phyloP scores from a whole-genome alignment of 2,888 invertebrate genomes.

The Caenorhabditis drosophilae region DNA sequence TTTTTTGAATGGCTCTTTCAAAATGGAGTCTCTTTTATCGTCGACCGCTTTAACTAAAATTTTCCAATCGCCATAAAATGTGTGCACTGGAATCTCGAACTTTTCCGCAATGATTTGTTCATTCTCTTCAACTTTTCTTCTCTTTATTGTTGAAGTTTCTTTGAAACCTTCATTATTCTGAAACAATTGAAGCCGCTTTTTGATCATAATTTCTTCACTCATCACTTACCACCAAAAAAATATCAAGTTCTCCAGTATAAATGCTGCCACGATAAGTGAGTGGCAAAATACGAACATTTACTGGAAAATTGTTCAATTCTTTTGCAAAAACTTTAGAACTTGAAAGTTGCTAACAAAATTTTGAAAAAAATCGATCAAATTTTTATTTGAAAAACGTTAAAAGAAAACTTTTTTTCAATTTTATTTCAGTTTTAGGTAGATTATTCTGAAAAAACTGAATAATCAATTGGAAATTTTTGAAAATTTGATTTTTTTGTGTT shows the following conservation, averaged over 20 bases:
- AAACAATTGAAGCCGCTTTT: neutral
- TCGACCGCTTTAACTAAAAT: slow-evolving; percentile 36
- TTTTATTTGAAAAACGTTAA: too few relatives aligned
- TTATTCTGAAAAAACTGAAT: too few relatives aligned
- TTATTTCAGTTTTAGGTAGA: too few relatives aligned
- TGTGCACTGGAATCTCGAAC: slow-evolving; percentile 52
- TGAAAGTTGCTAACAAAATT: too few relatives aligned
- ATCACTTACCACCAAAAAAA: slow-evolving; percentile 38
- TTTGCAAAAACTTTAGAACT: too few relatives aligned
- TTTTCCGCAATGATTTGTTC: slow-evolving; percentile 29
- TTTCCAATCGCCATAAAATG: slow-evolving; percentile 59
- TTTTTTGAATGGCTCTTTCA: slow-evolving; percentile 23
- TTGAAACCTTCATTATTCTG: slow-evolving; percentile 31
- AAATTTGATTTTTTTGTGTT: slow-evolving; percentile 7
- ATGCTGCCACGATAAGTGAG: slow-evolving; percentile 44
- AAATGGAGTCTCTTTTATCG: too few relatives aligned
- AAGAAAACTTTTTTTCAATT: too few relatives aligned
- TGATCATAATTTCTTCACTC: neutral
- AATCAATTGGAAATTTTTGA: too few relatives aligned
- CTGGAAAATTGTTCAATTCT: too few relatives aligned
- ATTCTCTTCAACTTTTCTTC: slow-evolving; percentile 10
- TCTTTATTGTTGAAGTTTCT: slow-evolving; percentile 19
- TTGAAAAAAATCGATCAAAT: too few relatives aligned
- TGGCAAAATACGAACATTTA: slow-evolving; percentile 58
- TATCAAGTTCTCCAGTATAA: slow-evolving; percentile 46